A percentile compares a stretch with the other conserved stretches of the same genome.
Conservation (phyloP, 2,113 vertebrate genomes). For the Limnothrissa miodon region DNA sequence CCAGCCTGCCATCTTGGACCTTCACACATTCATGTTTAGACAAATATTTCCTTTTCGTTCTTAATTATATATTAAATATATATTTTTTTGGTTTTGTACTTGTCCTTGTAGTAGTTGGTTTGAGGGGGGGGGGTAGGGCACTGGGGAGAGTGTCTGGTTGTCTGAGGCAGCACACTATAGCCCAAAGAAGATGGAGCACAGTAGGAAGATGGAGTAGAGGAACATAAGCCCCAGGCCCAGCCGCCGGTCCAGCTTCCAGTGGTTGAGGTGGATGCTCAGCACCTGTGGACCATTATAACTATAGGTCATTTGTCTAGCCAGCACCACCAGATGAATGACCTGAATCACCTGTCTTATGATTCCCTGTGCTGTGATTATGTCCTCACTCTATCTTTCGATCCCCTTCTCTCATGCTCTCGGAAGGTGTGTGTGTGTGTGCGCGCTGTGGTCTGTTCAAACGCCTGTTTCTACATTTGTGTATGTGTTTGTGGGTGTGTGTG, state of each 20-base stretch:
- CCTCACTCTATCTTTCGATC: background rate
- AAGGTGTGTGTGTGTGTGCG: background rate
- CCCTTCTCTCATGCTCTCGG: background rate
- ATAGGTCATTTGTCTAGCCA: background rate
- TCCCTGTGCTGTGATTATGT: no score
- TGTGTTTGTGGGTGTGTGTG: background rate
- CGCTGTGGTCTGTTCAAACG: background rate
- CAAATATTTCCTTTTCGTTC: background rate
- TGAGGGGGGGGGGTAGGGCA: background rate
- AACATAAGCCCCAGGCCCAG: conserved; percentile 70
- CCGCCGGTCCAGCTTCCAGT: conserved; percentile 74
- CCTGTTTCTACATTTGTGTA: no score
- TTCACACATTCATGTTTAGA: background rate
- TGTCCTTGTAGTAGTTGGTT: background rate
- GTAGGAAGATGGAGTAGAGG: conserved; percentile 75
- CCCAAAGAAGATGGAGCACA: conserved; percentile 75
- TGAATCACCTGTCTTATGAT: no score
- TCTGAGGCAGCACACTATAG: conserved; percentile 59
- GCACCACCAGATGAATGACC: no score
- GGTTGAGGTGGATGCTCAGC: conserved; percentile 71
- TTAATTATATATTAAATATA: background rate
- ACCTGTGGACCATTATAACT: conserved; percentile 54
- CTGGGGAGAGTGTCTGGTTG: background rate
- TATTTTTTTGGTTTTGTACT: background rate
- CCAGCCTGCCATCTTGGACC: background rate